These are phyloP conservation scores for Recurvirostra avosetta DNA, from an alignment of 2,113 vertebrate genomes.

Conservation along the genomic window DNA sequence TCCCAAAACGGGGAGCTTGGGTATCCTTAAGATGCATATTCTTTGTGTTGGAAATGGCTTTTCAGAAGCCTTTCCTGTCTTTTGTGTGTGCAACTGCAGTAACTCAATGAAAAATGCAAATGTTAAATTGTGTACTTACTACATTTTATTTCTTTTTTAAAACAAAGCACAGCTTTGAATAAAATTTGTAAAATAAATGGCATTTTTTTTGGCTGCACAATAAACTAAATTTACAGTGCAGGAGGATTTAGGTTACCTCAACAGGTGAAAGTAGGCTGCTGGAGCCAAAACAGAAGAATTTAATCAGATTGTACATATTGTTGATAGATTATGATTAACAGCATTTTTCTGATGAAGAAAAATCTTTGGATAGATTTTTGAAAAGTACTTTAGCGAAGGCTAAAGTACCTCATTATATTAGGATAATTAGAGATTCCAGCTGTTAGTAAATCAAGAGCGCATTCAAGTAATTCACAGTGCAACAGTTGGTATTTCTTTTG, in stretches of 20 bases:
- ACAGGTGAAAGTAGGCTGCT: not conserved
- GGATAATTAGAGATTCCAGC: slow-evolving; percentile 2
- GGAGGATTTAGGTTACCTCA: not conserved
- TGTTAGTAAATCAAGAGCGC: not conserved
- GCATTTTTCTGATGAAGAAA: not conserved
- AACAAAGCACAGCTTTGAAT: not conserved
- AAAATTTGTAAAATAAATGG: not conserved
- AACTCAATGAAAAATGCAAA: not conserved
- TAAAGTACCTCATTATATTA: slow-evolving; percentile 16
- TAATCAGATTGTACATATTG: not conserved
- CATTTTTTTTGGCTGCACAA: not conserved
- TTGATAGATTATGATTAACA: not conserved
- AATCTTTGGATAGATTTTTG: not conserved
- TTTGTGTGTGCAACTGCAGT: not conserved
- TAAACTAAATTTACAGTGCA: not conserved
- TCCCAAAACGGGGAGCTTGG: not conserved
- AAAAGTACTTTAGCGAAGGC: not conserved
- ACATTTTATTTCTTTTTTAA: too few relatives aligned
- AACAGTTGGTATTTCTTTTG: not conserved
- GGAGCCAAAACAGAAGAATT: not conserved
- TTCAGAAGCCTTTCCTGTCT: not conserved
- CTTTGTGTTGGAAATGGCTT: not conserved
- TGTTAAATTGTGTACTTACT: not conserved
- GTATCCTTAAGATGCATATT: not conserved
- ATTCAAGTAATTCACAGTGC: not conserved